A percentile compares a stretch with the other conserved stretches of the same genome.
phyloP scores from a whole-genome alignment of 2,888 invertebrate species.

The Aspidapion aeneum region DNA sequence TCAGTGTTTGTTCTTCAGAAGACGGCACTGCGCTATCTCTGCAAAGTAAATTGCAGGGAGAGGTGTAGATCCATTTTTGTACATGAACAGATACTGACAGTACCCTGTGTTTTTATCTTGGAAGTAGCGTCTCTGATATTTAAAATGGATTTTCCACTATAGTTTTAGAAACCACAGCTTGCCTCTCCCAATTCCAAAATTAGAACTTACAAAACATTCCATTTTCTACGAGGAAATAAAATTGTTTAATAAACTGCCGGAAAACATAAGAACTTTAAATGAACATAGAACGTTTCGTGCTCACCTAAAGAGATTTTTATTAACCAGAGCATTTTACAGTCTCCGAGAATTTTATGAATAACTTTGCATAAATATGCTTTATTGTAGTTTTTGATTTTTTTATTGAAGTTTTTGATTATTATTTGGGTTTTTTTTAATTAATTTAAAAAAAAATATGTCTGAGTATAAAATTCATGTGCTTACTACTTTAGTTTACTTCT shows the following conservation, averaged over 20 bases:
- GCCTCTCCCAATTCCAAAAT: too few species aligned
- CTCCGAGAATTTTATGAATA: not conserved
- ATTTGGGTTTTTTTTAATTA: too few species aligned
- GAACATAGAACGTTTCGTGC: not conserved
- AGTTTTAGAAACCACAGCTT: not conserved
- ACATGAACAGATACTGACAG: not conserved
- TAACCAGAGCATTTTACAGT: not conserved
- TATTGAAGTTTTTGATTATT: too few species aligned
- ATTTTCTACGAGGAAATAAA: not conserved
- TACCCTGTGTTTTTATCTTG: not conserved
- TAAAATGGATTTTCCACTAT: not conserved
- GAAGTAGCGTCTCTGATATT: not conserved
- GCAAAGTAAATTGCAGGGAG: not conserved
- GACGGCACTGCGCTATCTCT: not conserved
- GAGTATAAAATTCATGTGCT: too few species aligned
- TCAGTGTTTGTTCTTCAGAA: not conserved
- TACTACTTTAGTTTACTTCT: too few species aligned
- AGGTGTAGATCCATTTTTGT: not conserved
- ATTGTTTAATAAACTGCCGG: not conserved
- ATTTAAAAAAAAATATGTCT: too few species aligned
- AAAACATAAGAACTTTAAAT: not conserved
- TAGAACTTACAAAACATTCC: not conserved
- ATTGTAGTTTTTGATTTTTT: too few species aligned
- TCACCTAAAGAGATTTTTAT: not conserved
- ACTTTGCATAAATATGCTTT: too few species aligned